A percentile compares a stretch with the other conserved stretches of the same genome.
Conservation (phyloP, 1,140 invertebrate genomes). For the Piezodorus guildinii region DNA sequence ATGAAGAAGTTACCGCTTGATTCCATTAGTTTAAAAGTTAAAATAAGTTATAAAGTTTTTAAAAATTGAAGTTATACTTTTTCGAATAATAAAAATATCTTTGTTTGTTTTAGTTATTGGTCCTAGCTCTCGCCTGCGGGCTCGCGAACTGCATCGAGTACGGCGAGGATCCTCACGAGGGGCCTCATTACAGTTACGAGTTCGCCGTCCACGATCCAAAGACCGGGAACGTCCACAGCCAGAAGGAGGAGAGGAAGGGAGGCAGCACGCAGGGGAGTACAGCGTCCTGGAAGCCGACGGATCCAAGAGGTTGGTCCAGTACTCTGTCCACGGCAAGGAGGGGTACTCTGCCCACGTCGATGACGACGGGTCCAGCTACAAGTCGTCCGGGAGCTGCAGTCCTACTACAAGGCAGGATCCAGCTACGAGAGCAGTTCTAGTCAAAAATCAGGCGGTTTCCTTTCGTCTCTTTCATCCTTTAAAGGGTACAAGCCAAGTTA, state of each 20-base stretch:
- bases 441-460: too few relatives aligned
- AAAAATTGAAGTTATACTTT: too few relatives aligned
- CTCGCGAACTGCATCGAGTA: background rate
- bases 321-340: conserved; percentile 29
- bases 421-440: too few relatives aligned
- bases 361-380: too few relatives aligned
- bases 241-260: conserved; percentile 30
- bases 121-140: background rate
- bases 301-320: conserved; percentile 29
- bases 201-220: conserved; percentile 33
- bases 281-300: conserved; percentile 30
- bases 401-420: too few relatives aligned
- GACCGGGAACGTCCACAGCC: conserved; percentile 32
- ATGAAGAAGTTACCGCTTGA: too few relatives aligned
- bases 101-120: background rate
- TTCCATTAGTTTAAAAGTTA: too few relatives aligned
- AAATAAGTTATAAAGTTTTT: too few relatives aligned
- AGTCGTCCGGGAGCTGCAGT: too few relatives aligned
- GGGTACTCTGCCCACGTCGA: background rate
- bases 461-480: too few relatives aligned
- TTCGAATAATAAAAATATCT: too few relatives aligned
- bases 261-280: conserved; percentile 27
- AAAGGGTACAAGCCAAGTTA: too few relatives aligned
- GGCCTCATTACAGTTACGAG: conserved; percentile 31
- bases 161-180: background rate